These are phyloP conservation scores for Manis javanica DNA, from an alignment of 2,797 vertebrate species.

Conservation along the genomic window DNA sequence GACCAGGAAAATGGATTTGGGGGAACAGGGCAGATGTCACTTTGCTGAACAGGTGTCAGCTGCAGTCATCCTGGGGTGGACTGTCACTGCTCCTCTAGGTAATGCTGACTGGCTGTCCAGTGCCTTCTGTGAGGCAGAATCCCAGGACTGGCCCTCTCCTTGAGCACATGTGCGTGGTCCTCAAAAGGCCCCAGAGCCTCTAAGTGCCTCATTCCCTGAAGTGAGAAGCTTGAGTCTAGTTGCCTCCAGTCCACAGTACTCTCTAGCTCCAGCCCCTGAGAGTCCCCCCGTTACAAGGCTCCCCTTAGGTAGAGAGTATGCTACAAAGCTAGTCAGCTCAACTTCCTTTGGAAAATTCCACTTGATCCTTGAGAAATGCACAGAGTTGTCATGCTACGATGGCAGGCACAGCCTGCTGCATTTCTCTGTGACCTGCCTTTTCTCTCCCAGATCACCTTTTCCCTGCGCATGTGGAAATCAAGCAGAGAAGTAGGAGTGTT, in stretches of 20 bases:
- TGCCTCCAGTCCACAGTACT: background rate
- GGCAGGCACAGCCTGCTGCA: fast-evolving
- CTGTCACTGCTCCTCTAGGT: background rate
- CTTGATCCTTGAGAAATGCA: background rate
- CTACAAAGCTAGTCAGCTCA: background rate
- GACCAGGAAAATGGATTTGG: background rate
- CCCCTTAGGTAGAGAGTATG: background rate
- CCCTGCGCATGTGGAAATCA: background rate
- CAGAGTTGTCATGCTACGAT: background rate
- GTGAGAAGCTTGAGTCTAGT: background rate
- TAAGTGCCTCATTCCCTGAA: background rate
- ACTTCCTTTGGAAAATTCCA: background rate
- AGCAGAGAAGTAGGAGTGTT: background rate
- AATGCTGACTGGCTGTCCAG: no score
- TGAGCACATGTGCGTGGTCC: background rate
- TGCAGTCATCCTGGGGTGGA: fast-evolving
- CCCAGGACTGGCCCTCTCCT: background rate
- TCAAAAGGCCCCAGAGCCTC: background rate
- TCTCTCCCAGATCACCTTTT: background rate
- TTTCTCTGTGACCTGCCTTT: background rate
- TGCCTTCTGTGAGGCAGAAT: background rate
- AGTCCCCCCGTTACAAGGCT: background rate
- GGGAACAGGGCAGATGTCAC: fast-evolving
- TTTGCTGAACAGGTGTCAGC: no score
- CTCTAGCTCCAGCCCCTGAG: background rate